phyloP scores from a whole-genome alignment of 2,797 vertebrate genomes.

The Tolypeutes matacus region DNA sequence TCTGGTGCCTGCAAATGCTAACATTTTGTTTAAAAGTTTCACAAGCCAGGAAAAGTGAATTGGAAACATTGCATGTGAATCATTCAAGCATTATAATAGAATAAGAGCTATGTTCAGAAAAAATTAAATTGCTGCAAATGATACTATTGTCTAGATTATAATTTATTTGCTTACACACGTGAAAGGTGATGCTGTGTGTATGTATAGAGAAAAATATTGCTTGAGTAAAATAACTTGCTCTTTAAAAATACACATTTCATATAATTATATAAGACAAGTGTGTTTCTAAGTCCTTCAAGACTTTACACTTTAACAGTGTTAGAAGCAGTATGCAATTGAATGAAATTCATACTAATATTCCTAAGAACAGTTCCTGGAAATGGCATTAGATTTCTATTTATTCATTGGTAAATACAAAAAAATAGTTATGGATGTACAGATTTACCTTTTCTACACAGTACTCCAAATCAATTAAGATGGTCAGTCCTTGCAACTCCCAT shows the following conservation, averaged over 20 bases:
- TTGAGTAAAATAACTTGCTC: slow-evolving; percentile 25
- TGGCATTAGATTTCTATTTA: slow-evolving; percentile 27
- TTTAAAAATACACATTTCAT: slow-evolving; percentile 60
- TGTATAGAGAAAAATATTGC: slow-evolving; percentile 43
- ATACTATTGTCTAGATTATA: slow-evolving; percentile 77
- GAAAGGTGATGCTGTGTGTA: slow-evolving; percentile 69
- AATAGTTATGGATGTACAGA: neutral
- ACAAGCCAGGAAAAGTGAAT: slow-evolving; percentile 85
- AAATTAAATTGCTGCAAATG: slow-evolving; percentile 83
- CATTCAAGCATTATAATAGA: slow-evolving; percentile 88
- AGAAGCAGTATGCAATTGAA: neutral
- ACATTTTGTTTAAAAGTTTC: slow-evolving; percentile 89
- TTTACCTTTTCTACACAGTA: neutral
- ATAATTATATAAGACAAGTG: slow-evolving; percentile 28
- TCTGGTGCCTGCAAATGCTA: slow-evolving; percentile 89
- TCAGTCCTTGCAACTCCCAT: neutral
- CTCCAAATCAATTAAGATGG: neutral
- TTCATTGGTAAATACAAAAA: slow-evolving; percentile 24
- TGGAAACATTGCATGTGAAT: slow-evolving; percentile 86
- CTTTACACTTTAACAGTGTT: slow-evolving; percentile 8
- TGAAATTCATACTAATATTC: neutral
- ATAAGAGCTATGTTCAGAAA: slow-evolving; percentile 85
- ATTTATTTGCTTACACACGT: slow-evolving; percentile 85
- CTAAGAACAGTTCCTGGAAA: neutral
- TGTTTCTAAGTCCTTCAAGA: slow-evolving; percentile 22